Evolutionary conservation across 2,888 invertebrate genomes (phyloP).

Genomic region (Chrysotoxum bicinctum): DNA sequence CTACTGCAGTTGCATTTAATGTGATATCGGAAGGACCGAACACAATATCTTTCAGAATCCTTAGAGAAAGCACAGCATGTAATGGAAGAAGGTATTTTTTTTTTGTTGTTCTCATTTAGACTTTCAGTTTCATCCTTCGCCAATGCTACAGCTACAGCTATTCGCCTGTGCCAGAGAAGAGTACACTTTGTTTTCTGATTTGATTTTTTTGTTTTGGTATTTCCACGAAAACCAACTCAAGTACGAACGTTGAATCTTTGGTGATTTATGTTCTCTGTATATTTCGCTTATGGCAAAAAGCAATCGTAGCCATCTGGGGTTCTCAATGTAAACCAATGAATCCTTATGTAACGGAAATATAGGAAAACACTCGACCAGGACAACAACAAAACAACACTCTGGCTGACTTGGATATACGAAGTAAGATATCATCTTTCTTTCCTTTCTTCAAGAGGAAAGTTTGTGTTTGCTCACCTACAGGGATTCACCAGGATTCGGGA

Average conservation of each 20-base stretch:
- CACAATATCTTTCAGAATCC: conserved; percentile 26
- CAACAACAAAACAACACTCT: not conserved
- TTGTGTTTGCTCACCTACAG: conserved; percentile 45
- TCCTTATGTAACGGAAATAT: conserved; percentile 21
- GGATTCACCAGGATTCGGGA: conserved; percentile 3
- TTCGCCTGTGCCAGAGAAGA: conserved; percentile 36
- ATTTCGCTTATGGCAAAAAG: conserved; percentile 64
- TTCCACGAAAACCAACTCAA: conserved; percentile 55
- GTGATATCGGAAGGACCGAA: conserved; percentile 27
- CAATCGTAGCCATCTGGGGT: conserved; percentile 67
- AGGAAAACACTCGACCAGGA: conserved; percentile 22
- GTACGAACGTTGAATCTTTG: conserved; percentile 64
- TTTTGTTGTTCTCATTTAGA: conserved; percentile 20
- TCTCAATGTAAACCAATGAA: conserved; percentile 41
- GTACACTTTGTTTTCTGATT: not conserved
- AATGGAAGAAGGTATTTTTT: conserved; percentile 1
- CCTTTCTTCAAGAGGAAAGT: conserved; percentile 22
- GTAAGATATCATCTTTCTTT: conserved; percentile 56
- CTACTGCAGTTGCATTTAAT: conserved; percentile 20
- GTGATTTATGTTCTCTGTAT: conserved; percentile 69
- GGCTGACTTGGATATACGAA: not conserved
- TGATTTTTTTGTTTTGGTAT: not conserved
- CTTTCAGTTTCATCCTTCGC: conserved; percentile 12
- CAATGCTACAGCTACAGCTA: conserved; percentile 34
- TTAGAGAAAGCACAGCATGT: conserved; percentile 12